Conservation (phyloP, 2,113 vertebrate genomes). For the Muscicapa adusta region DNA sequence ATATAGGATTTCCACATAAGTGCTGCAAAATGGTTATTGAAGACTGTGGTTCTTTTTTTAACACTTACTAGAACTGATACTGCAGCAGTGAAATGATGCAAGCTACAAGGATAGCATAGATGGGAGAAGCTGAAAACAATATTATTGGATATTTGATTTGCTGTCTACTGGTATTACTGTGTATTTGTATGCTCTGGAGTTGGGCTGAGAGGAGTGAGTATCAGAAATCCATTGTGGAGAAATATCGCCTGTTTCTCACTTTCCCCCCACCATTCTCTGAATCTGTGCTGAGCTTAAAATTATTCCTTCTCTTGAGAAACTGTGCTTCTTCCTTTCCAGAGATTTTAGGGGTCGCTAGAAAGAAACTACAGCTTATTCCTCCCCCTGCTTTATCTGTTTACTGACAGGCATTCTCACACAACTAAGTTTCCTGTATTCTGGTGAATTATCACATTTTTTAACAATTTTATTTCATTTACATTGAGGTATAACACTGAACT, state of each 20-base stretch:
- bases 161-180: not conserved
- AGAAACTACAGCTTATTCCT: not conserved
- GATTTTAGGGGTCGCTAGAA: not conserved
- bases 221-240: not conserved
- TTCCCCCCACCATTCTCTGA: accelerated
- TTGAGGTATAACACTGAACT: not conserved
- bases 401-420: not conserved
- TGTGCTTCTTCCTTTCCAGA: not conserved
- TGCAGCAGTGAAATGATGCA: not conserved
- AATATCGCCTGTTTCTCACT: not conserved
- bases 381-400: not conserved
- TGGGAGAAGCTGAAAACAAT: not conserved
- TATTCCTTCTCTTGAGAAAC: not conserved
- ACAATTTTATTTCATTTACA: not conserved
- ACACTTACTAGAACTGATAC: not conserved
- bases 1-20: not conserved
- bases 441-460: not conserved
- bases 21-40: not conserved
- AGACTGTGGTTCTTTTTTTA: not conserved
- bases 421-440: not conserved
- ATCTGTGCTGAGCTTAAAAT: not conserved
- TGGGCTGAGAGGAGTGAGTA: not conserved
- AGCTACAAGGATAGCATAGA: not conserved
- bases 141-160: not conserved
- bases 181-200: not conserved